Evolutionary conservation across 2,113 vertebrate genomes (phyloP), one percentile per base, ranked within the genome.

Genomic region (Mus pahari): DNA sequence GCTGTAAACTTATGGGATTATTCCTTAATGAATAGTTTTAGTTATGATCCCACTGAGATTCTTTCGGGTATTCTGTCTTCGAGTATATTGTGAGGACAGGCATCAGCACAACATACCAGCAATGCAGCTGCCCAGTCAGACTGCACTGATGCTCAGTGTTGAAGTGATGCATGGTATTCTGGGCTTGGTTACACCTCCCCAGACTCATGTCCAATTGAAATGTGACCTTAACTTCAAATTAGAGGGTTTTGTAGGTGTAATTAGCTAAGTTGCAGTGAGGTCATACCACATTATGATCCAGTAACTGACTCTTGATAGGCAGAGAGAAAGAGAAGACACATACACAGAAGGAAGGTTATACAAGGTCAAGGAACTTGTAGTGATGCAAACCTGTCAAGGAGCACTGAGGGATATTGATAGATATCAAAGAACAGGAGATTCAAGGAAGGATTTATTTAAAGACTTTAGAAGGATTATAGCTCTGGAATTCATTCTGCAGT

Each of bases 211-310:
- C 24, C 26, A 83, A 14, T 7, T 45, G 3, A 4, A 78, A 86
- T 33, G 33, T 42, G 22, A 96, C 10, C 87, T 94, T 31, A 62
- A 89, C 82, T 86, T 94, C 48, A 64, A 86, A 91, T 79, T 64
- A 89, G 64, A 4, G 7, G 22, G 45, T 19, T 86, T 79, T 62
- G 58, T 24, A 55, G 70, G 82, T 70, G 0, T 28, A 78, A 73
- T 75, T 73, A 83, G n/a, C 66, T 58, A 71, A 91, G 22, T n/a
- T 39, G 77, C 70, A 36, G 83, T 87, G 55, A 83, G 71, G 16
- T 79, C 33, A 42, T 33, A 36, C 11, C 53, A 24, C 42, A 86
- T 93, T 58, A 36, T 24, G 22, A 77, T 90, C n/a, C 24, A 74
- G 58, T 62, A 42, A 42, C 4, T 62, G 17, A 48, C 78, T 94